A percentile compares a stretch with the other conserved stretches of the same genome.
Conservation (phyloP, 2,797 vertebrate genomes). For the Myiothlypis coronata region DNA sequence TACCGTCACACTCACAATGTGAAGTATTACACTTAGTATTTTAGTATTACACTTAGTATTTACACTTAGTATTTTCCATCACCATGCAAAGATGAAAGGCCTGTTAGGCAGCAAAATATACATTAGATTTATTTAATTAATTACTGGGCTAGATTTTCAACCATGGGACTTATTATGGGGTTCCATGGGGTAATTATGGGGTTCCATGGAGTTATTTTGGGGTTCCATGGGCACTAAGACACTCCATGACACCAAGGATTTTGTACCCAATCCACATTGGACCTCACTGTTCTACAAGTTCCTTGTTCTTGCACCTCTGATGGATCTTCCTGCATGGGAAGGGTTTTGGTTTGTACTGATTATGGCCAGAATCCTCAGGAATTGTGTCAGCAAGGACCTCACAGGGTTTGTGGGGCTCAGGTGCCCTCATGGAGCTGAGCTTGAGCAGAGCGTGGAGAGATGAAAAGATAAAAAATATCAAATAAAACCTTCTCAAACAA, state of each 20-base stretch:
- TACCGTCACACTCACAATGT: not conserved
- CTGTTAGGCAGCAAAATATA: not conserved
- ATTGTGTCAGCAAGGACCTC: not conserved
- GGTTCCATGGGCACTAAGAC: not conserved
- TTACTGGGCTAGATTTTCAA: not conserved
- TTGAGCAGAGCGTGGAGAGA: not conserved
- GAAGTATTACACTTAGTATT: not conserved
- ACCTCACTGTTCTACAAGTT: not conserved
- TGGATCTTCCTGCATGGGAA: not conserved
- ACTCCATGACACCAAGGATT: not conserved
- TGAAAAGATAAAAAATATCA: not conserved
- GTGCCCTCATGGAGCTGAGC: not conserved
- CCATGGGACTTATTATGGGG: not conserved
- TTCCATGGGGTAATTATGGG: not conserved
- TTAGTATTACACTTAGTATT: too few relatives aligned
- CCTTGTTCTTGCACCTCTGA: not conserved
- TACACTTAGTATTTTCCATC: rapidly evolving
- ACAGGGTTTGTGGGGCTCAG: not conserved
- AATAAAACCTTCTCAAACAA: not conserved
- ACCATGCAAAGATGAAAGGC: not conserved
- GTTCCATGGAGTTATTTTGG: not conserved
- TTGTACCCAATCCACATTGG: not conserved
- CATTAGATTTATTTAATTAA: not conserved
- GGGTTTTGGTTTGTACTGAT: not conserved
- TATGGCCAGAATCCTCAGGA: not conserved